These are phyloP conservation scores for Cydia pomonella DNA, from an alignment of 1,140 invertebrate species.

Conservation along the genomic window DNA sequence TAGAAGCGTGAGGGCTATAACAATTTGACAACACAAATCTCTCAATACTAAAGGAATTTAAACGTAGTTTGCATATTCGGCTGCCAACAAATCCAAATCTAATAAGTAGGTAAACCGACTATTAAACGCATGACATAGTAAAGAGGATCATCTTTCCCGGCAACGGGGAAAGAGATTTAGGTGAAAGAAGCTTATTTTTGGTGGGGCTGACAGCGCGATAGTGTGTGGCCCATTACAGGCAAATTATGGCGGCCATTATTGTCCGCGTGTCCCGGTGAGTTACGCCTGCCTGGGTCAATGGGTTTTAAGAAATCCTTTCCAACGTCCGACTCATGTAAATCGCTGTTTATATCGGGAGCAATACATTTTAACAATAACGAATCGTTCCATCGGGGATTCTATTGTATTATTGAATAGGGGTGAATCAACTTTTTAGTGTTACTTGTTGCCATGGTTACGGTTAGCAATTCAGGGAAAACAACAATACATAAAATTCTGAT, in stretches of 20 bases:
- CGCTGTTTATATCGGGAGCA: conserved; percentile 42
- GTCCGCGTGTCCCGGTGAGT: conserved; percentile 71
- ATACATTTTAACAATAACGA: conserved; percentile 35
- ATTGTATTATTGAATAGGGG: not conserved
- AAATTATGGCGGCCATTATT: conserved; percentile 78
- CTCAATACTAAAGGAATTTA: no score
- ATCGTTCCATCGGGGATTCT: conserved; percentile 13
- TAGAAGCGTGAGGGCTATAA: no score
- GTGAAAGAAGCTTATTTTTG: conserved; percentile 75
- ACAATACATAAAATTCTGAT: no score
- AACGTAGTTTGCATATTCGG: not conserved
- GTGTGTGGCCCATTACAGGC: conserved; percentile 77
- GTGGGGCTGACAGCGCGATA: conserved; percentile 75
- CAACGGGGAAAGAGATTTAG: conserved; percentile 60
- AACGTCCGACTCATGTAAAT: conserved; percentile 37
- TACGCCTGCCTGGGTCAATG: conserved; percentile 69
- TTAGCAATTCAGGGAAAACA: no score
- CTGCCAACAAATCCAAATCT: not conserved
- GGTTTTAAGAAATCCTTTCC: conserved; percentile 69
- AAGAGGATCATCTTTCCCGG: conserved; percentile 53
- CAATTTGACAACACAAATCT: no score
- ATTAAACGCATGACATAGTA: conserved; percentile 40
- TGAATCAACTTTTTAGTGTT: no score
- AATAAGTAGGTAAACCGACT: conserved; percentile 17
- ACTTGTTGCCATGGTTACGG: no score